phyloP scores from a whole-genome alignment of 2,888 invertebrate genomes.

The Campaea margaritaria region DNA sequence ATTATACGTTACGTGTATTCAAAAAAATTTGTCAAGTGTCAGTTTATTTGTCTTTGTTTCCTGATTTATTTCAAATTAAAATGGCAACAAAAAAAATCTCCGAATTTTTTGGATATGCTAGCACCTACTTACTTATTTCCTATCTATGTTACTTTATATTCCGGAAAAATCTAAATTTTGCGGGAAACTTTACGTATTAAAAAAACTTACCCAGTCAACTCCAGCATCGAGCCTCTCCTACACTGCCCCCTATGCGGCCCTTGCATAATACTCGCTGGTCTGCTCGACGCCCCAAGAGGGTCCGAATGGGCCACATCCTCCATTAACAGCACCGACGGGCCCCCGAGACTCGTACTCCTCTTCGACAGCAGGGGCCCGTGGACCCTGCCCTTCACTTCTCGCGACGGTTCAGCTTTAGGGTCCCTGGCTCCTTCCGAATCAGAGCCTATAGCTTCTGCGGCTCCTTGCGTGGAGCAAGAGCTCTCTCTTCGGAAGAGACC shows the following conservation, averaged over 20 bases:
- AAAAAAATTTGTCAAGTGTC: too few relatives aligned
- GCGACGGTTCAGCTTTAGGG: slow-evolving; percentile 67
- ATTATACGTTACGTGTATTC: not conserved
- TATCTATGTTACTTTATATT: too few relatives aligned
- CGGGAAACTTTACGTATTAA: not conserved
- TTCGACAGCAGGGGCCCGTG: slow-evolving; percentile 73
- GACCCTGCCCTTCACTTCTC: slow-evolving; percentile 67
- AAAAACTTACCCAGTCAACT: slow-evolving; percentile 88
- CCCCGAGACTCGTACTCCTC: slow-evolving; percentile 77
- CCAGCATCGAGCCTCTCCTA: slow-evolving; percentile 92
- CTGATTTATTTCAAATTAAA: too few relatives aligned
- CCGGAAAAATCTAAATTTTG: not conserved
- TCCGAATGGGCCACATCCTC: slow-evolving; percentile 86
- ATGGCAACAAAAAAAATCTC: not conserved
- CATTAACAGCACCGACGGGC: slow-evolving; percentile 85
- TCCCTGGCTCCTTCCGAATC: slow-evolving; percentile 84
- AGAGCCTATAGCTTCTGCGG: slow-evolving; percentile 78
- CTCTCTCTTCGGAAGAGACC: slow-evolving; percentile 95
- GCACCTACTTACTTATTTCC: too few relatives aligned
- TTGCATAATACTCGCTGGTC: slow-evolving; percentile 86
- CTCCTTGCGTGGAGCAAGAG: slow-evolving; percentile 88
- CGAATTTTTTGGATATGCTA: too few relatives aligned
- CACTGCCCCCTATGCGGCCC: slow-evolving; percentile 88
- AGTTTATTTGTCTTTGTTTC: too few relatives aligned
- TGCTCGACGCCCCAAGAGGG: slow-evolving; percentile 86